Base-by-base conservation (phyloP, 2,113 vertebrate genomes). In the Nerophis ophidion region DNA sequence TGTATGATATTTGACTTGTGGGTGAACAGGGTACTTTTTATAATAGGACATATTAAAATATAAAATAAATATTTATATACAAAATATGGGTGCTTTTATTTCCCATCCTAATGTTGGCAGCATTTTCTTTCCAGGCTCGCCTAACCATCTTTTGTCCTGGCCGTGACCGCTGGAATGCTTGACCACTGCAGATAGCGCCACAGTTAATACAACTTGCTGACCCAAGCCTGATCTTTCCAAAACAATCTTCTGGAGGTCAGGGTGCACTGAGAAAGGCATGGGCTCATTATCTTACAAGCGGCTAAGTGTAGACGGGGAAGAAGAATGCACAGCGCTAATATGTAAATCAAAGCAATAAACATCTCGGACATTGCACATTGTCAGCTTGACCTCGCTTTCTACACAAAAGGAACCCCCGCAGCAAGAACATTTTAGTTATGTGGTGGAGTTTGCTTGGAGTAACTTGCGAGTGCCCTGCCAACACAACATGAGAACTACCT, bases 1-100 rank as follows among this genome's bases (percentile, higher is more conserved):
- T 65, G 72, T 74, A 73, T 70, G 62, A 82, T 67, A 60, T 70
- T 71, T 59, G 49, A 76, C 75, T 85, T 71, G 57, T 36, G 62
- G 38, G 52, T 0, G 63, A 75, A 69, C 58, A 65, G 48, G 68
- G 81, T 79, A 77, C 40, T 44, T 44, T 11, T 44, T 44, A 44
- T 44, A 44, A 44, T 44, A 44, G 1, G 10, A 40, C 38, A 9
- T 40, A 44, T 58, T 60, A 50, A 26, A 26, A 73, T 73, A 78
- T 84, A 74, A 75, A 79, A n/a, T n/a, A n/a, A n/a, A 9, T 40
- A 44, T 58, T 60, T 48, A 26, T 3, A 73, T 73, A 78, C 83
- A 74, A 75, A 79, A 70, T 62, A 11, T 38, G 16, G 33, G 13
- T 65, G 62, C 63, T 57, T 59, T 67, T 19, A 51, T 66, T 80